Evolutionary conservation across 1,140 invertebrate species (phyloP), one percentile per base, ranked within the genome.

Genomic region (Bombus ignitus): DNA sequence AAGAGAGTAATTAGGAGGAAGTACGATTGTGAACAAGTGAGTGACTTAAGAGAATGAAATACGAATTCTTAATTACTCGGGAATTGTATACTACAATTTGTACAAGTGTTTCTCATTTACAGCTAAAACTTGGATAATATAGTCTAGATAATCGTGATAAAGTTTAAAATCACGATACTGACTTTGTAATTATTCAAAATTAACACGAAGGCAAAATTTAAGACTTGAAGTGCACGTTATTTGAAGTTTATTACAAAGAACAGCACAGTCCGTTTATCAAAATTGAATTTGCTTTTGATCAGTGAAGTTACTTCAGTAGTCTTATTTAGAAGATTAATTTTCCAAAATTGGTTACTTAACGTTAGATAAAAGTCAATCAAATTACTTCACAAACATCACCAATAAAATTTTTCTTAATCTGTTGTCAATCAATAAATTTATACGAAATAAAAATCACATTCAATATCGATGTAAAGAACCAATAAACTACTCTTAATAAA

Each of bases 1-100:
- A 80, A 73, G 76, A 84, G 82, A 62, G 83, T 84, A 84, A 84
- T 84, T 84, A 84, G 83, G 65, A 44, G 42, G 83, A 80, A 84
- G 83, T 80, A 76, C 83, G 68, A 79, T 84, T 80, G 83, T 47
- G 75, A 85, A 80, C 65, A n/a, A 72, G 65, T 35, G 68, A 53
- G 68, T 44, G 76, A 73, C 68, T 85, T 80, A 39, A 72, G 77
- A 65, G 76, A 85, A 85, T 65, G 83, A 80, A 80, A 80, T 59
- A 62, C 68, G 76, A 42, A 80, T 80, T 80, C 83, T 80, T 85
- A 72, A 80, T 85, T 85, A 37, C 77, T 85, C 53, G 15, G 71
- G 68, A 59, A 80, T 37, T 85, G 68, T 79, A 53, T 44, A 57
- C 77, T 39, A 85, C 65, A 59, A 80, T 80, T 59, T 57, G 53